Conservation (phyloP, 2,113 vertebrate species). For the Tyrannus savana region DNA sequence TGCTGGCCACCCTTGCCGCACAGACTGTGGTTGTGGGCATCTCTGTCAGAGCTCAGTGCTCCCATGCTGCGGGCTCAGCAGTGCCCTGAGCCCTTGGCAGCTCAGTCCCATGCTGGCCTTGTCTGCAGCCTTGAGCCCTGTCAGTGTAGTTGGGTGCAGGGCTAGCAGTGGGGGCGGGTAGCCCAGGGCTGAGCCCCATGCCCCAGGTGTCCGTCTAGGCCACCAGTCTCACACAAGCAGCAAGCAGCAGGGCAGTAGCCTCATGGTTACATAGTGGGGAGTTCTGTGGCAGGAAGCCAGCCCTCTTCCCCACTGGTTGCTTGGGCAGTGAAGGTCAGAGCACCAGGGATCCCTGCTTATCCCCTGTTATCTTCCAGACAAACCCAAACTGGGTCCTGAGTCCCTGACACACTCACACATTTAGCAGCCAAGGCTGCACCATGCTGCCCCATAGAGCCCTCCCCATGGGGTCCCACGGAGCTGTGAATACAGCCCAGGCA, state of each 20-base stretch:
- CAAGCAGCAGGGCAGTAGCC: not conserved
- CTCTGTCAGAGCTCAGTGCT: not conserved
- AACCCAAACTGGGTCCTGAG: not conserved
- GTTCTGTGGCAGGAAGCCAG: not conserved
- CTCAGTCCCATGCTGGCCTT: not conserved
- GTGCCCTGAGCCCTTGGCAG: not conserved
- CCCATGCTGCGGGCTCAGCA: accelerated
- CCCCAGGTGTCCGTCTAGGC: not conserved
- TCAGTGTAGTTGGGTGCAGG: accelerated
- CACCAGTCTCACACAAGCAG: not conserved
- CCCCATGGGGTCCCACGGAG: accelerated
- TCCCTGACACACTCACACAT: not conserved
- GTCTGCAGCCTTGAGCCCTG: not conserved
- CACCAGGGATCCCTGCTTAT: not conserved
- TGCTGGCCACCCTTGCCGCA: accelerated
- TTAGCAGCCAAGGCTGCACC: not conserved
- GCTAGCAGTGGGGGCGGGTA: not conserved
- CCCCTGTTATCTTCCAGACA: not conserved
- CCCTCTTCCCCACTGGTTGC: not conserved
- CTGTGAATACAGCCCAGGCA: not conserved
- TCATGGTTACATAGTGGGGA: accelerated
- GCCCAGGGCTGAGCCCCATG: not conserved
- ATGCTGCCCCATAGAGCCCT: accelerated
- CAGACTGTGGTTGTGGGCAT: not conserved
- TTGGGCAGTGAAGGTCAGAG: not conserved